These are phyloP conservation scores for Orius laevigatus DNA, from an alignment of 1,140 invertebrate species.

Conservation along the genomic window DNA sequence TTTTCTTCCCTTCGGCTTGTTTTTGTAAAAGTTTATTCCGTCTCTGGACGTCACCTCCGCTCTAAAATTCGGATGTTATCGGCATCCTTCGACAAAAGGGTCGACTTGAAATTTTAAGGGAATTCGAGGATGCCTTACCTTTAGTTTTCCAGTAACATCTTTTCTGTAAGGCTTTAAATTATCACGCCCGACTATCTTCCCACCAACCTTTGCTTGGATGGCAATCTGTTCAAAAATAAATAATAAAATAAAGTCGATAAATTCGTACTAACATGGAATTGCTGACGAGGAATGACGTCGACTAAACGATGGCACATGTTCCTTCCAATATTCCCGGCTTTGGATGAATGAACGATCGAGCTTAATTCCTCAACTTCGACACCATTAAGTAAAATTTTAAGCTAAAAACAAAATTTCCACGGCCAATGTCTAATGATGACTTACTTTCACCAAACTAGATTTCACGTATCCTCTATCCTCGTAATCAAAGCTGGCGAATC, in stretches of 20 bases:
- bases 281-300: conserved; percentile 77
- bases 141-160: conserved; percentile 52
- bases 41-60: conserved; percentile 82
- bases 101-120: too few species aligned
- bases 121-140: too few species aligned
- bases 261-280: conserved; percentile 35
- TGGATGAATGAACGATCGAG: conserved; percentile 57
- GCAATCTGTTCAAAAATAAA: conserved; percentile 37
- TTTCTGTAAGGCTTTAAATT: conserved; percentile 76
- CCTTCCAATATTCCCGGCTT: conserved; percentile 48
- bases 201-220: conserved; percentile 72
- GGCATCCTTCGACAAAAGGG: too few species aligned
- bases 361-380: conserved; percentile 71
- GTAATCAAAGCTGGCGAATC: conserved; percentile 96
- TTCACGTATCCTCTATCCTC: conserved; percentile 42
- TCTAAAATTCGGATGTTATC: too few species aligned
- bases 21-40: conserved; percentile 74
- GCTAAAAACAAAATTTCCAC: conserved; percentile 15
- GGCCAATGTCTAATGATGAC: conserved; percentile 17
- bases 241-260: conserved; percentile 2
- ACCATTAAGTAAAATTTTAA: conserved; percentile 51
- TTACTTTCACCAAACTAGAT: conserved; percentile 21
- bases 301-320: conserved; percentile 61
- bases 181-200: conserved; percentile 71
- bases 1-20: conserved; percentile 86